These are phyloP conservation scores for Agraylea sexmaculata DNA, from an alignment of 1,140 invertebrate genomes.

Conservation along the genomic window DNA sequence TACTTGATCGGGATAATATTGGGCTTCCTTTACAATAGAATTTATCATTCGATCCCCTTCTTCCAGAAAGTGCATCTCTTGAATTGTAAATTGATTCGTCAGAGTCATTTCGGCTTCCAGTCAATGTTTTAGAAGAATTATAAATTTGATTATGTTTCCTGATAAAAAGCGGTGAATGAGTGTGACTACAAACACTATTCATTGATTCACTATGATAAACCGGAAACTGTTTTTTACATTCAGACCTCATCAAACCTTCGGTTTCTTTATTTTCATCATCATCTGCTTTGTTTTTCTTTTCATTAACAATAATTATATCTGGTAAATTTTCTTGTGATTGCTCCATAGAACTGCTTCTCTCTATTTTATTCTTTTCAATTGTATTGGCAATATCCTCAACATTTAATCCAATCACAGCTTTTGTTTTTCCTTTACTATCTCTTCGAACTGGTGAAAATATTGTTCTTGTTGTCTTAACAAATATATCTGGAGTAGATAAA, in stretches of 20 bases:
- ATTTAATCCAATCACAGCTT: conserved; percentile 36
- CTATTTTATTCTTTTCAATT: conserved; percentile 23
- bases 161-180: conserved; percentile 15
- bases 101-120: conserved; percentile 15
- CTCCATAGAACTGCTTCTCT: conserved; percentile 15
- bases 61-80: conserved; percentile 9
- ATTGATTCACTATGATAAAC: conserved; percentile 13
- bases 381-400: conserved; percentile 34
- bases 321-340: conserved; percentile 18
- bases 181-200: conserved; percentile 17
- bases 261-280: too few species aligned
- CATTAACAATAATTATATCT: conserved; percentile 15
- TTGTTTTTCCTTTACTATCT: conserved; percentile 38
- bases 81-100: conserved; percentile 19
- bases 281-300: conserved; percentile 1
- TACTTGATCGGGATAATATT: conserved; percentile 28
- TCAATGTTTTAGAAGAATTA: conserved; percentile 13
- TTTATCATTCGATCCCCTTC: conserved; percentile 18
- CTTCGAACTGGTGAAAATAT: conserved; percentile 57
- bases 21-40: conserved; percentile 20
- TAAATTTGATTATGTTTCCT: conserved; percentile 12
- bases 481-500: conserved; percentile 44
- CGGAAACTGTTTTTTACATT: conserved; percentile 12
- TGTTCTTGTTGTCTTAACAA: conserved; percentile 65
- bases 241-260: too few species aligned